Conservation (phyloP, 53 echinoderm and acorn worm genomes). For the Antedon mediterranea region DNA sequence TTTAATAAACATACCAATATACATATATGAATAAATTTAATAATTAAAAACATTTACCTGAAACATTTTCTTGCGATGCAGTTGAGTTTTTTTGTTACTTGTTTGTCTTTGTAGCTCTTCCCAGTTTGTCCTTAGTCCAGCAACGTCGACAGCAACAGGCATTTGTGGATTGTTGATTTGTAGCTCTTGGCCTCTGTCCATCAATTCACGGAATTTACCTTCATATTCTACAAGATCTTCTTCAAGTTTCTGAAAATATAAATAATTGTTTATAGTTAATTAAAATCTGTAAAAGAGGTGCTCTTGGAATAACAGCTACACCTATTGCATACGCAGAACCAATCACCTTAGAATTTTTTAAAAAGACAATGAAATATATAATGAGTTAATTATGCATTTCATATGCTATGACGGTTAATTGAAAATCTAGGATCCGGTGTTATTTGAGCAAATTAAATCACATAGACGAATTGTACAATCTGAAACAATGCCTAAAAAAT, state of each 20-base stretch:
- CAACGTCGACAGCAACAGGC: conserved; percentile 50
- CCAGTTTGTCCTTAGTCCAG: conserved; percentile 55
- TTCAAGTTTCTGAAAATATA: conserved; percentile 48
- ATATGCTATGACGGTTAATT: no score
- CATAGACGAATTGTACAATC: no score
- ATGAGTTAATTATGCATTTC: no score
- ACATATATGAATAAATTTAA: neutral
- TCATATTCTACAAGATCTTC: conserved; percentile 62
- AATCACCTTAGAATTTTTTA: no score
- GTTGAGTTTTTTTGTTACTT: conserved; percentile 50
- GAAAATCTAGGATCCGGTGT: no score
- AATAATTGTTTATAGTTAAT: neutral
- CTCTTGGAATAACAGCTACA: no score
- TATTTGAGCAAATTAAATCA: no score
- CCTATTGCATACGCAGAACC: no score
- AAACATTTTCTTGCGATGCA: conserved; percentile 68
- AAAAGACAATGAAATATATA: no score
- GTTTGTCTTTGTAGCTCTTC: conserved; percentile 73
- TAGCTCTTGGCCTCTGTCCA: conserved; percentile 51
- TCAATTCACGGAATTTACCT: conserved; percentile 36
- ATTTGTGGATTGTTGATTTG: conserved; percentile 54
- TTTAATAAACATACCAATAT: no score
- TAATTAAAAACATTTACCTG: conserved; percentile 36
- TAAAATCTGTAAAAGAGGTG: no score
- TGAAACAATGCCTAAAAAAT: no score